Base-by-base conservation (phyloP, 2,888 invertebrate genomes). In the Noctua comes region DNA sequence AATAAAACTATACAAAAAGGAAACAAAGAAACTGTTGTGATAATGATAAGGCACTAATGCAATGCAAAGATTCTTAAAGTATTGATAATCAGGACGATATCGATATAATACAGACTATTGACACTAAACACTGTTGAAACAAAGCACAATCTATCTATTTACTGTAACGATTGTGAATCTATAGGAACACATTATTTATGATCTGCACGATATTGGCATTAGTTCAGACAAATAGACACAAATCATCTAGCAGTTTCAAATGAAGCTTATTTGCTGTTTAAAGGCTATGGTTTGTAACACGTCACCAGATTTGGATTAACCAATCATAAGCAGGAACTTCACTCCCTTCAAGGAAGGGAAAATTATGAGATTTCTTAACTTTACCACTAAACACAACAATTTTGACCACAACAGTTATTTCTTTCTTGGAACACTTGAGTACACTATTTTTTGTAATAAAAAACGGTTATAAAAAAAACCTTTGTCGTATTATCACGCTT, bases 401-500 rank as follows among this genome's bases (percentile, higher is more conserved):
- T 82, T 76, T 73, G 62, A 76, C 83, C 43, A 48, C 43, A 76
- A 85, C 82, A 82, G 78, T 87, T 80, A 86, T 36, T 75, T 68
- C 21, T 54, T 86, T 89, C 88, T 80, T 48, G 74, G 89, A 89
- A 89, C 62, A 82, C 72, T 80, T 80, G 73, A 85, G 69, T 82
- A 72, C 76, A 79, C 80, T 74, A 82, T 81, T 82, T 87, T 90
- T 90, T 92, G 91, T 90, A 84, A 91, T 92, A 91, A 79, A 75
- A 90, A 90, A 88, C 88, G 88, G 88, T 89, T 90, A 89, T 86
- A 90, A 89, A 93, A 93, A 88, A 93, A 93, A 92, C 93, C 91
- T 95, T 95, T 93, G 93, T 94, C 92, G 91, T 87, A 87, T 88
- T 92, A 90, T 91, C 90, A 89, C 90, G 90, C 86, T 88, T 89